phyloP scores from a whole-genome alignment of 2,888 invertebrate species.

The Hydrotaea cyrtoneurina region DNA sequence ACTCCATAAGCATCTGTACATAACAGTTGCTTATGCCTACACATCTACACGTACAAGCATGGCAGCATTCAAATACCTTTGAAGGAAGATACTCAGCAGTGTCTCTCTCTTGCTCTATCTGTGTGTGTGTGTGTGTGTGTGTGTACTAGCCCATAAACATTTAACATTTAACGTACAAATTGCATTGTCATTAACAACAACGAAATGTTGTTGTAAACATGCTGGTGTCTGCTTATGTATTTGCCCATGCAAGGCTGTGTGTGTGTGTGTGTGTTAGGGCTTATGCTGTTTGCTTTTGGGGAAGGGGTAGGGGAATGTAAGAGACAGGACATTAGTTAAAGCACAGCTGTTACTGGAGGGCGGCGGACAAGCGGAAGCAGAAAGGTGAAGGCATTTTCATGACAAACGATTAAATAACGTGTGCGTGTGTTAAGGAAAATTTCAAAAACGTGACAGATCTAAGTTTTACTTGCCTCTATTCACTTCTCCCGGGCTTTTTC shows the following conservation, averaged over 20 bases:
- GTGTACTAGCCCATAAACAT: conserved; percentile 1
- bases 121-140: not conserved
- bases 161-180: conserved; percentile 22
- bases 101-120: not conserved
- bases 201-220: conserved; percentile 31
- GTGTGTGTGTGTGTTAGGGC: not conserved
- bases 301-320: not conserved
- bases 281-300: not conserved
- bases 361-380: not conserved
- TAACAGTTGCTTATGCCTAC: not conserved
- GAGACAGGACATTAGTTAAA: not conserved
- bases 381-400: conserved; percentile 26
- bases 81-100: not conserved
- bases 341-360: conserved; percentile 29
- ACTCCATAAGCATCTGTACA: not conserved
- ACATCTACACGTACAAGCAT: not conserved
- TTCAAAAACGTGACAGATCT: conserved; percentile 25
- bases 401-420: not conserved
- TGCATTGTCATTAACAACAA: conserved; percentile 42
- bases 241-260: not conserved
- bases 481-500: not conserved
- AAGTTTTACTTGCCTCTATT: not conserved
- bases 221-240: not conserved
- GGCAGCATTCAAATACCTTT: not conserved
- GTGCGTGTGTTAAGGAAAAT: conserved; percentile 31